phyloP scores from a whole-genome alignment of 2,888 invertebrate species.

The Campoletis raptor region DNA sequence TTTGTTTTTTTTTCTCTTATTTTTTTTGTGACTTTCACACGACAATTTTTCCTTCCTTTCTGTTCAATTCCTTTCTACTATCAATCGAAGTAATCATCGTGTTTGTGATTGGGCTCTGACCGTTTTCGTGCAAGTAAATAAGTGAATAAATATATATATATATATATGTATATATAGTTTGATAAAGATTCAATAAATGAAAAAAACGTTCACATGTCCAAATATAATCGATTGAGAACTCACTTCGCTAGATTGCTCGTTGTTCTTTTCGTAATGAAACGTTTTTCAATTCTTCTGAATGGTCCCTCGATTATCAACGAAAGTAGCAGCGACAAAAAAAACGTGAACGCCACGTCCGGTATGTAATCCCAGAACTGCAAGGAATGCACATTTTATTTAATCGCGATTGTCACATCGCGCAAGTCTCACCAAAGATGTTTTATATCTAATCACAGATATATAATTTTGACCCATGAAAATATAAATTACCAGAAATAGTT shows the following conservation, averaged over 20 bases:
- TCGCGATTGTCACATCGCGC: not conserved
- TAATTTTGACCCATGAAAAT: not conserved
- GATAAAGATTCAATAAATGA: not conserved
- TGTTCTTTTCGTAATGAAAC: constrained; percentile 70
- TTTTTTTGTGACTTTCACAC: no score
- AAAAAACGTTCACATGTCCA: not conserved
- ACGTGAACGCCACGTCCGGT: constrained; percentile 74
- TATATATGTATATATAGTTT: not conserved
- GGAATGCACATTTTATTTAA: constrained; percentile 15
- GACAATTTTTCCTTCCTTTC: no score
- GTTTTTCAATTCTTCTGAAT: constrained; percentile 76
- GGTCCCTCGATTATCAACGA: constrained; percentile 76
- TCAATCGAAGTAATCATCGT: no score
- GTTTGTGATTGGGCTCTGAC: no score
- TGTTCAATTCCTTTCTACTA: no score
- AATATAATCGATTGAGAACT: not conserved
- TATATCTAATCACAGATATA: not conserved
- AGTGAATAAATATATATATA: not conserved
- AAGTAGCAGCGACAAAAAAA: constrained; percentile 73
- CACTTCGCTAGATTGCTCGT: constrained; percentile 33
- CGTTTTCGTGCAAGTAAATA: no score
- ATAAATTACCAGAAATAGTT: not conserved
- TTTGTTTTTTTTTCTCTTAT: no score
- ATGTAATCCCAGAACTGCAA: constrained; percentile 75
- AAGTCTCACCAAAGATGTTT: not conserved